Conservation (phyloP, 2,113 vertebrate genomes). For the Osmerus mordax region DNA sequence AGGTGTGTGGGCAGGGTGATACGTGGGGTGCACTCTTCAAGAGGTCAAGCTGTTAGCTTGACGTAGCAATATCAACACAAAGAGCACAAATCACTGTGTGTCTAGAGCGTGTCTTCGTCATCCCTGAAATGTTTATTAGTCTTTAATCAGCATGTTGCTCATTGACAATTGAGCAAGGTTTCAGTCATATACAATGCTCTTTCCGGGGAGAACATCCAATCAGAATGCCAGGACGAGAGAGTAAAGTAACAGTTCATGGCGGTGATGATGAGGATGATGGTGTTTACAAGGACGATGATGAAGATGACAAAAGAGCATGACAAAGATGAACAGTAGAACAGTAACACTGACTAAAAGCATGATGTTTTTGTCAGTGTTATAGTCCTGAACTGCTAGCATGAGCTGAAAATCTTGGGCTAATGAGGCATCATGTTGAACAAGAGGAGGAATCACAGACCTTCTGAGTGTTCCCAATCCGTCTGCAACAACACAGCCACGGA, state of each 20-base stretch:
- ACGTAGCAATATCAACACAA: constrained; percentile 52
- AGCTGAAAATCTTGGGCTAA: constrained; percentile 70
- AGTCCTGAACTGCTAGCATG: constrained; percentile 39
- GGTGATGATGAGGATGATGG: constrained; percentile 30
- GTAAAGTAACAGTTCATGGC: constrained; percentile 61
- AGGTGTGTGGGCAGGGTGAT: constrained; percentile 48
- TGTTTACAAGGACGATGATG: constrained; percentile 23
- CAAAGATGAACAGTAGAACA: not conserved
- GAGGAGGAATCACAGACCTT: constrained; percentile 71
- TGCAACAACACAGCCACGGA: constrained; percentile 76
- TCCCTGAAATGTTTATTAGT: constrained; percentile 11
- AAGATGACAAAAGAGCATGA: constrained; percentile 4
- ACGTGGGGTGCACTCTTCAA: constrained; percentile 39
- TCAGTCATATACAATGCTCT: too few species aligned
- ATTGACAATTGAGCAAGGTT: too few species aligned
- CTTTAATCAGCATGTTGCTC: not conserved
- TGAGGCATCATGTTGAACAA: constrained; percentile 76
- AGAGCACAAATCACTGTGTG: constrained; percentile 44
- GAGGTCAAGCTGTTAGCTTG: constrained; percentile 49
- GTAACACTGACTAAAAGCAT: constrained; percentile 55
- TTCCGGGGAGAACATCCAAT: too few species aligned
- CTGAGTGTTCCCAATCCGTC: constrained; percentile 64
- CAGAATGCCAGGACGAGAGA: constrained; percentile 35
- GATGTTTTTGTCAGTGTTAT: constrained; percentile 42
- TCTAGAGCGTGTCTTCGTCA: constrained; percentile 18